Conservation (phyloP, 2,797 vertebrate genomes). For the Danio tinwini region DNA sequence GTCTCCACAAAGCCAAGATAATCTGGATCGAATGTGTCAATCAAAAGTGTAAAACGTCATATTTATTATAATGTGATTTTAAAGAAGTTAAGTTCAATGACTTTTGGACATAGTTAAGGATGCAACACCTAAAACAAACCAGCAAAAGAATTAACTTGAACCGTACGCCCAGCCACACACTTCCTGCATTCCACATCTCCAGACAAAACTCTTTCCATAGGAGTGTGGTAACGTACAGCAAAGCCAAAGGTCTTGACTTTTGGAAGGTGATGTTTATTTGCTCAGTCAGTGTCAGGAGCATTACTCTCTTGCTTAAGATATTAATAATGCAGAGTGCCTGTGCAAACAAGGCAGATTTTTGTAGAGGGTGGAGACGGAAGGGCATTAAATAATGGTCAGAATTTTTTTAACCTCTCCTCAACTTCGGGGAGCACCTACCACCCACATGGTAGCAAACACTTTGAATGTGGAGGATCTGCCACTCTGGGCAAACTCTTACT, state of each 20-base stretch:
- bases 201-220: conserved; percentile 59
- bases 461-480: not conserved
- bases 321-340: conserved; percentile 64
- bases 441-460: conserved; percentile 44
- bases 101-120: conserved; percentile 5
- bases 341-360: conserved; percentile 61
- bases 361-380: conserved; percentile 48
- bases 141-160: not conserved
- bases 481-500: not conserved
- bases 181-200: conserved; percentile 3
- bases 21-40: not conserved
- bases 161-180: not conserved
- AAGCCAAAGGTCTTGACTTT: conserved; percentile 58
- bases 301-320: conserved; percentile 53
- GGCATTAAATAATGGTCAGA: conserved; percentile 44
- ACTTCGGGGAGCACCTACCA: conserved; percentile 51
- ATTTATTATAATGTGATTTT: not conserved
- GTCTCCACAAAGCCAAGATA: not conserved
- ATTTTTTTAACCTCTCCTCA: conserved; percentile 56
- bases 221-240: conserved; percentile 36
- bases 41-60: not conserved
- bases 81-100: not conserved
- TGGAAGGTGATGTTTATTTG: conserved; percentile 66
- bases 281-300: conserved; percentile 54
- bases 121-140: conserved; percentile 18